Evolutionary conservation across 2,888 invertebrate species (phyloP).

Genomic region (Troides helena): DNA sequence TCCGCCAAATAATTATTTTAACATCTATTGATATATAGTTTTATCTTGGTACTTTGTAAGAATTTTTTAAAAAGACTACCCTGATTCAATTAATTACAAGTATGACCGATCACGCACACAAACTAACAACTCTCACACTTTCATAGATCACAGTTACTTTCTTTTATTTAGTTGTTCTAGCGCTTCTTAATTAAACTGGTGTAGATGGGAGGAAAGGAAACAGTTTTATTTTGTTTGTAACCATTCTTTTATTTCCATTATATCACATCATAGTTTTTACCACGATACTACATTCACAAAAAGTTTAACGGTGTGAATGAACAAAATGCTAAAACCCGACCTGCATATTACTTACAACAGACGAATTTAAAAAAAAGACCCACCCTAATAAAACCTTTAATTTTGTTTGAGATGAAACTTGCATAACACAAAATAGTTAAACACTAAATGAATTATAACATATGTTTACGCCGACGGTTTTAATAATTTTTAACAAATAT

Average conservation of each 20-base stretch:
- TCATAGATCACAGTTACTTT: not conserved
- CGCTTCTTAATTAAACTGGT: conserved; percentile 40
- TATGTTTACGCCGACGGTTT: not conserved
- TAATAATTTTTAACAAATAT: conserved; percentile 5
- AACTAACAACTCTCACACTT: conserved; percentile 1
- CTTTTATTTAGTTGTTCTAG: not conserved
- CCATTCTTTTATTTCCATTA: conserved; percentile 64
- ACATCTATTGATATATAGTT: not conserved
- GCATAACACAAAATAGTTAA: conserved; percentile 4
- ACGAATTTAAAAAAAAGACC: conserved; percentile 7
- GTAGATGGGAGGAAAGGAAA: conserved; percentile 74
- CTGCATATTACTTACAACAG: conserved; percentile 3
- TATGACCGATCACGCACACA: not conserved
- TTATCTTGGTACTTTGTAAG: not conserved
- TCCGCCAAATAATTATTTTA: not conserved
- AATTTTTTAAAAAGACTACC: not conserved
- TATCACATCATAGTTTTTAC: conserved; percentile 55
- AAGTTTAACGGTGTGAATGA: conserved; percentile 8
- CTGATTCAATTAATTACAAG: not conserved
- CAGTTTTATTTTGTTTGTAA: conserved; percentile 64
- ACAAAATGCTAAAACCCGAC: conserved; percentile 21
- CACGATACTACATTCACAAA: conserved; percentile 27
- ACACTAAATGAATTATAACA: conserved; percentile 14
- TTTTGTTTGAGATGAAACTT: conserved; percentile 6
- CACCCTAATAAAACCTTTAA: conserved; percentile 1